Conservation (phyloP, 2,797 vertebrate genomes). For the Falco biarmicus region DNA sequence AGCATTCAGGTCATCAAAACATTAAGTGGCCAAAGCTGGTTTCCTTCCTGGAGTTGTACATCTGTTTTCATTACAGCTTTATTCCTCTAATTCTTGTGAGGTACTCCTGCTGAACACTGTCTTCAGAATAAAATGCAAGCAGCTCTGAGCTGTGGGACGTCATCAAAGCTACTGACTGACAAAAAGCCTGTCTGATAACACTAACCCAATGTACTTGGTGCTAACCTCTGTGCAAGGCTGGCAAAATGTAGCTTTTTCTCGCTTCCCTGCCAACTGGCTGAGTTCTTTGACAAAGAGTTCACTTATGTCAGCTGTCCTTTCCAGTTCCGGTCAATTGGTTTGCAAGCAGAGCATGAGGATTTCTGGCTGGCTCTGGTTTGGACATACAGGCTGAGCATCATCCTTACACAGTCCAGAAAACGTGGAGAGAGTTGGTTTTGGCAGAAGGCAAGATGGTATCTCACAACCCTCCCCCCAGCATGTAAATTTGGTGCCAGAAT, state of each 20-base stretch:
- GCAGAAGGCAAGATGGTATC: not conserved
- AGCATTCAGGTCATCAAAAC: not conserved
- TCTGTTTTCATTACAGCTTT: not conserved
- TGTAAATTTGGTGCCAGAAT: not conserved
- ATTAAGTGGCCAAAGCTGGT: not conserved
- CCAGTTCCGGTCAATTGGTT: constrained; percentile 31
- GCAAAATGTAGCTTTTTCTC: not conserved
- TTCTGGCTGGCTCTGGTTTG: not conserved
- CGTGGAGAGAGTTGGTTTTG: not conserved
- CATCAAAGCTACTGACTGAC: not conserved
- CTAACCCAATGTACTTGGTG: not conserved
- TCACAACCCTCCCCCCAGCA: not conserved
- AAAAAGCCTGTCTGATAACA: not conserved
- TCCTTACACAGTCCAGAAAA: not conserved
- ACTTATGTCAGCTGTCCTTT: constrained; percentile 32
- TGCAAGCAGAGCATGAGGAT: constrained; percentile 8
- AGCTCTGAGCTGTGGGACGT: rapidly evolving
- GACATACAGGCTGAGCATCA: not conserved
- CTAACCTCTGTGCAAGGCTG: not conserved
- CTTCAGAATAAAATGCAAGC: not conserved
- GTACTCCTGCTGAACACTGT: not conserved
- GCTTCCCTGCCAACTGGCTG: not conserved
- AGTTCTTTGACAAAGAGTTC: constrained; percentile 9
- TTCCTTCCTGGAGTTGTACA: not conserved
- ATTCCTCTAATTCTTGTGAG: not conserved